Evolutionary conservation across 2,888 invertebrate species (phyloP), one percentile per base, ranked within the genome.

Genomic region (Apodemia duryi): DNA sequence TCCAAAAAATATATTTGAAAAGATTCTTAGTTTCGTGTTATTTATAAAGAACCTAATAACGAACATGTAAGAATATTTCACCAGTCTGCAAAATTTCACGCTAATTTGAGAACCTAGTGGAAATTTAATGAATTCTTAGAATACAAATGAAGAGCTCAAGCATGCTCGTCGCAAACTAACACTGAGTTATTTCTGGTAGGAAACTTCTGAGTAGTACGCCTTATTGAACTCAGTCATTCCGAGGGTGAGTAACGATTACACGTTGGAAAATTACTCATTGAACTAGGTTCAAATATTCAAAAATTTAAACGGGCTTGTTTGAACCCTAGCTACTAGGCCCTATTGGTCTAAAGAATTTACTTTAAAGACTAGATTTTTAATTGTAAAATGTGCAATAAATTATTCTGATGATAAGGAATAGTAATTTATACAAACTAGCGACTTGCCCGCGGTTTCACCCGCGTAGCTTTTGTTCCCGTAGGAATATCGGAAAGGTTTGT

Each of bases 91-190:
- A 13, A 46, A 46, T 46, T 46, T n/a, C 13, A 46, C 46, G 46
- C 6, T 46, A 6, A 46, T 46, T 46, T 46, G 6, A 13, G 46
- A 13, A 46, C 13, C 13, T 46, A 46, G 46, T 46, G 46, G 13
- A 46, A 46, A 46, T 46, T 46, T n/a, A 46, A 46, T 46, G 46
- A 46, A 46, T 46, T 46, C 46, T 46, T 46, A 46, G 46, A 46
- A 46, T 46, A 46, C 46, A 46, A 46, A 46, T 13, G 46, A 46
- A 46, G 46, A 46, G 6, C 46, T 46, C 46, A 4, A 46, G 46
- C 46, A n/a, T 6, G 46, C 46, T 46, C 46, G 46, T 13, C 46
- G 46, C 46, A 13, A 46, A 46, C 46, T 46, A 38, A 46, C 13
- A 13, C 6, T 13, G n/a, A 6, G 46, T 43, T 43, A 43, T 43